A percentile compares a stretch with the other conserved stretches of the same genome.
Conservation (phyloP, 2,888 invertebrate genomes). For the Eledona agricola region DNA sequence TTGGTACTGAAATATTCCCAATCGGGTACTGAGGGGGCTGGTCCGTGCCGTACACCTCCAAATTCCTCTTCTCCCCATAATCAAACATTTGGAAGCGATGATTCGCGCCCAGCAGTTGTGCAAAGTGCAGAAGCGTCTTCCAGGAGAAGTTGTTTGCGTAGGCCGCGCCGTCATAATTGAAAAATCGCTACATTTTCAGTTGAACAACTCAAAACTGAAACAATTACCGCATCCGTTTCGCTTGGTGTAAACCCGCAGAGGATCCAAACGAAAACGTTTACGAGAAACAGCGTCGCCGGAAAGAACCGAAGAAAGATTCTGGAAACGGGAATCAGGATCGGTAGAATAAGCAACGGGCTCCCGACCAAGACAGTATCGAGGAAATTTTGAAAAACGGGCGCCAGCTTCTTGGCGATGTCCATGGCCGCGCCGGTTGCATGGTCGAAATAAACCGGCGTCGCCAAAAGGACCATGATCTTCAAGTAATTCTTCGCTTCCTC, state of each 20-base stretch:
- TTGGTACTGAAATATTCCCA: conserved; percentile 67
- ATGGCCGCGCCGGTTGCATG: conserved; percentile 5
- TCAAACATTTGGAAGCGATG: conserved; percentile 72
- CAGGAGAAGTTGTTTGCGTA: conserved; percentile 12
- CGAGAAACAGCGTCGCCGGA: conserved; percentile 4
- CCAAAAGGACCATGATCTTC: conserved; percentile 14
- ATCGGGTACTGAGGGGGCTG: conserved; percentile 69
- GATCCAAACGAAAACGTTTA: conserved; percentile 3
- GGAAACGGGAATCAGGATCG: conserved; percentile 1
- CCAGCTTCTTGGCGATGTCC: background rate
- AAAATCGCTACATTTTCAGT: conserved; percentile 5
- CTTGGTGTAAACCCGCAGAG: conserved; percentile 18
- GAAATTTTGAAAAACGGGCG: conserved; percentile 1
- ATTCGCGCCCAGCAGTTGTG: conserved; percentile 29
- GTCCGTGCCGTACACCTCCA: conserved; percentile 64
- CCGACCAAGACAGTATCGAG: conserved; percentile 1
- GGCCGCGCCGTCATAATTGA: conserved; percentile 4
- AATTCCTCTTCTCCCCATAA: conserved; percentile 67
- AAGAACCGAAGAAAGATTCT: conserved; percentile 9
- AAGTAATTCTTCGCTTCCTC: conserved; percentile 15
- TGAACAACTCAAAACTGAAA: background rate
- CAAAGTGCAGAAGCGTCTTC: conserved; percentile 14
- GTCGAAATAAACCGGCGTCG: conserved; percentile 11
- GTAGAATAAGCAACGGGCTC: conserved; percentile 2
- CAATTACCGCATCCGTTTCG: conserved; percentile 13